phyloP scores from a whole-genome alignment of 1,140 invertebrate species.

The Bombus polaris region DNA sequence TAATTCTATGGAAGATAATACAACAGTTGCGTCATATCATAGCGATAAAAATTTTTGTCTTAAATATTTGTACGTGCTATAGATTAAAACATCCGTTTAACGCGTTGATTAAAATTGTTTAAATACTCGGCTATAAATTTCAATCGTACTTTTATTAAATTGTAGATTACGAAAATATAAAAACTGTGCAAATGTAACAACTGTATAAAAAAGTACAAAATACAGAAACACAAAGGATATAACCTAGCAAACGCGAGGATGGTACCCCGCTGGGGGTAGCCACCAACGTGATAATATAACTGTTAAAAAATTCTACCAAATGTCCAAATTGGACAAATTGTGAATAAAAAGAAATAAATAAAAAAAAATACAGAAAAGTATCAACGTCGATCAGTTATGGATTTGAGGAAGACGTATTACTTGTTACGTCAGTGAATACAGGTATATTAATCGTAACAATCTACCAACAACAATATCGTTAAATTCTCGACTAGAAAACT shows the following conservation, averaged over 20 bases:
- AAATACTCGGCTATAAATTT: neutral
- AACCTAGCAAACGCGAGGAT: too few species aligned
- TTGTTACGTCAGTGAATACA: neutral
- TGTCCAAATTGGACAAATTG: too few species aligned
- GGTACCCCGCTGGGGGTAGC: too few species aligned
- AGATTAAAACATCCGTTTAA: neutral
- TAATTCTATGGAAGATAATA: too few species aligned
- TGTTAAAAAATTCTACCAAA: too few species aligned
- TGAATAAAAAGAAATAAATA: too few species aligned
- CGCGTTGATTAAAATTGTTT: too few species aligned
- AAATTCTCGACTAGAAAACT: neutral
- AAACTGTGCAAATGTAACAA: too few species aligned
- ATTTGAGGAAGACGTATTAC: neutral
- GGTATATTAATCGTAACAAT: neutral
- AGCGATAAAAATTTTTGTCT: neutral
- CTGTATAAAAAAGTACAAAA: neutral
- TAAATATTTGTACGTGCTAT: neutral
- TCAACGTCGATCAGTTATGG: neutral
- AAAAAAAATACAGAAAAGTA: neutral
- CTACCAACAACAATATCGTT: neutral
- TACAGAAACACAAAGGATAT: too few species aligned
- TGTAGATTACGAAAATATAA: neutral
- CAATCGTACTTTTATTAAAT: neutral
- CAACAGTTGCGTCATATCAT: neutral
- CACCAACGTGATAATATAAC: too few species aligned